Base-by-base conservation (phyloP, 2,888 invertebrate genomes). In the Drosophila melanocephala region DNA sequence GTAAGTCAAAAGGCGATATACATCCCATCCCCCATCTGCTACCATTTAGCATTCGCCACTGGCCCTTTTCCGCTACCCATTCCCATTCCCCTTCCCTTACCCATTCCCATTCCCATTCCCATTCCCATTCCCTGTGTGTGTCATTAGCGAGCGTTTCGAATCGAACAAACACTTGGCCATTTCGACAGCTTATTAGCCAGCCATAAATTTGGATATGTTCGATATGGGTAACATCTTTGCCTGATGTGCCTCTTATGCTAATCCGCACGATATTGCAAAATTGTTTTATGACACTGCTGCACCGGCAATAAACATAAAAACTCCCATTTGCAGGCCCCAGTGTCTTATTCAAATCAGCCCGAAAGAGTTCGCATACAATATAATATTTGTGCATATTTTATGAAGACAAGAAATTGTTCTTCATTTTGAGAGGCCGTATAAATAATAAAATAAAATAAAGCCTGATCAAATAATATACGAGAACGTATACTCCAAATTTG, bases 171-270 rank as follows among this genome's bases (percentile, higher is more conserved):
- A 63, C 56, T 67, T 68, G 60, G 61, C 60, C 71, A 71, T 59
- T 73, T 60, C 61, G 61, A 39, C 61, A 57, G 72, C 47, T 68
- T 72, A 72, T 72, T 42, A 70, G 70, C 69, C 62, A 51, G 61
- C 72, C 65, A 81, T 81, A 81, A 81, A 77, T 84, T 56, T 32
- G 28, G 56, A 51, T 51, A 51, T 44, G 10, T 56, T 47, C 32
- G 28, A 56, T 59, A 32, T 50, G 66, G 30, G 61, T 44, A 62
- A 61, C 68, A 66, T 61, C 63, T 65, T 47, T 68, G 61, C 64
- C 52, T 81, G 84, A 81, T 81, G 81, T 78, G 65, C 81, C 77
- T 62, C 84, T 77, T 84, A 81, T 81, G 81, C 68, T 81, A 81
- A 81, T 81, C 84, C 63, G 22, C 30, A 22, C 14, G 44, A 58